A percentile compares a stretch with the other conserved stretches of the same genome.
Conservation (phyloP, 2,113 vertebrate genomes). For the Condylura cristata region DNA sequence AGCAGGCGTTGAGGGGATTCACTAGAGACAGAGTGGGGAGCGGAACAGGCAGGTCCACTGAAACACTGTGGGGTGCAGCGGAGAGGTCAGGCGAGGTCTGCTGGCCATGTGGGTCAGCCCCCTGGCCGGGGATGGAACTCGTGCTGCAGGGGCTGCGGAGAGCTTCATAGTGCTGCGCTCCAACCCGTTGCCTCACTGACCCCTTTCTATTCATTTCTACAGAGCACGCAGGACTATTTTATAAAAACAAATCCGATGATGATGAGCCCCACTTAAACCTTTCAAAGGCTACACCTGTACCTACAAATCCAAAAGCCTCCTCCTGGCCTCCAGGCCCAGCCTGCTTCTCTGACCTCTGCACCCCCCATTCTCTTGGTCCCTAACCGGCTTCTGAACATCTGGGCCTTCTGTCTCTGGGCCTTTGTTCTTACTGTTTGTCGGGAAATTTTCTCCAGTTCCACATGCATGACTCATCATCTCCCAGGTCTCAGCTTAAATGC, state of each 20-base stretch:
- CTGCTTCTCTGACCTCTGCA: neutral
- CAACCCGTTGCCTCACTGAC: no score
- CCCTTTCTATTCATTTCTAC: neutral
- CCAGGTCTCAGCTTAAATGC: slow-evolving; percentile 4
- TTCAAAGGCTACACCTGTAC: neutral
- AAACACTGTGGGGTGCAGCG: no score
- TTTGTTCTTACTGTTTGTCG: neutral
- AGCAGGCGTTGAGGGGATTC: no score
- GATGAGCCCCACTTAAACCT: slow-evolving; percentile 6
- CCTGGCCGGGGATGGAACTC: no score
- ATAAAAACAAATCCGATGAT: slow-evolving; percentile 41
- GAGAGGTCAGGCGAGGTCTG: no score
- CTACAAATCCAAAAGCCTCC: neutral
- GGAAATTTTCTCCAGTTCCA: neutral
- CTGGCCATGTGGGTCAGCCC: no score
- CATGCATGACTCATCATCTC: neutral
- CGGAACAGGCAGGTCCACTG: no score
- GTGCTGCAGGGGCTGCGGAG: no score
- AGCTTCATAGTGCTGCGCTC: no score
- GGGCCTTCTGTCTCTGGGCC: neutral
- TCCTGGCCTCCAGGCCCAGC: neutral
- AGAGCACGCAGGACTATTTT: neutral
- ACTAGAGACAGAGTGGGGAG: no score
- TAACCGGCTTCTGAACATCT: neutral
- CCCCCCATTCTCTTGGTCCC: neutral